phyloP scores from a whole-genome alignment of 2,797 vertebrate genomes.

The Sardinella longiceps region DNA sequence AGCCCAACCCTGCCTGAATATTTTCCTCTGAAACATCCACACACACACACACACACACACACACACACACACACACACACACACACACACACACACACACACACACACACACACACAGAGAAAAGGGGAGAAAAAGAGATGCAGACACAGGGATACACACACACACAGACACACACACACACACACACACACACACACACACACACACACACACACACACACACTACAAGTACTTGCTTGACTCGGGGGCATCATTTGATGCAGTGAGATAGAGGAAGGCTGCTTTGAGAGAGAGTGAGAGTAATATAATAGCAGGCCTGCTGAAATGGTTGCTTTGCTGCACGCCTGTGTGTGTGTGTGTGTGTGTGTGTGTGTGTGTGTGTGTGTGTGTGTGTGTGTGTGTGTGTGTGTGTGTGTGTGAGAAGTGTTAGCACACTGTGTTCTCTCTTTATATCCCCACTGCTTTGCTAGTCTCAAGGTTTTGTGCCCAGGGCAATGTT shows the following conservation, averaged over 20 bases:
- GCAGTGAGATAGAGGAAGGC: conserved; percentile 2
- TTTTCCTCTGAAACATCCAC: conserved; percentile 9
- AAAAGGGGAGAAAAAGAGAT: background rate
- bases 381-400: background rate
- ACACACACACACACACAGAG: no score
- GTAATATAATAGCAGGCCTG: conserved; percentile 35
- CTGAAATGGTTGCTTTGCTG: conserved; percentile 1
- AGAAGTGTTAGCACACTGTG: background rate
- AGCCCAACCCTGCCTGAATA: background rate
- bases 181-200: background rate
- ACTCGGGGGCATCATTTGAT: conserved; percentile 4
- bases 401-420: background rate
- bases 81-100: background rate
- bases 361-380: background rate
- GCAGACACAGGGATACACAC: background rate
- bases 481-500: conserved; percentile 74
- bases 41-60: no score
- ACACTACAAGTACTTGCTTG: background rate
- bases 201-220: background rate
- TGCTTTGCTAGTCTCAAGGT: conserved; percentile 63
- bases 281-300: conserved; percentile 50
- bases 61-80: background rate
- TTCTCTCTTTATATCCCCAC: conserved; percentile 39
- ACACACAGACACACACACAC: background rate
- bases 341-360: background rate